These are phyloP conservation scores for Mythimna albipuncta DNA, from an alignment of 2,888 invertebrate genomes.

Conservation along the genomic window DNA sequence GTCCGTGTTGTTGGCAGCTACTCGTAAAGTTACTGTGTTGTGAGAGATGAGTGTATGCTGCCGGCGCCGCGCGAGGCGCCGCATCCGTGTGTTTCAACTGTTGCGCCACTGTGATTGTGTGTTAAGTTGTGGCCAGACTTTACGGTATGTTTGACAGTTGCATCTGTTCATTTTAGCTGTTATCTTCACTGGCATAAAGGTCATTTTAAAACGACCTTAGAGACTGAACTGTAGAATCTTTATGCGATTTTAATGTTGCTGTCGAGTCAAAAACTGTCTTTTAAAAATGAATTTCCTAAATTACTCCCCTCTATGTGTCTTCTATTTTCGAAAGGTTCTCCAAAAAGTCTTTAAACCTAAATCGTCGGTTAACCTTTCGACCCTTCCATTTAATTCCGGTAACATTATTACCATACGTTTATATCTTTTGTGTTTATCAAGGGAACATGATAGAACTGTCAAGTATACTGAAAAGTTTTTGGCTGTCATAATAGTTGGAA, in stretches of 20 bases:
- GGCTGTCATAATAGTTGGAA: slow-evolving; percentile 46
- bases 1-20: slow-evolving; percentile 56
- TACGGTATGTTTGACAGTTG: not conserved
- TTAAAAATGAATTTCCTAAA: not conserved
- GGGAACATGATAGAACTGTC: not conserved
- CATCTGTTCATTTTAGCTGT: not conserved
- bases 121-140: not conserved
- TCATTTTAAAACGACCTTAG: not conserved
- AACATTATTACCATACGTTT: not conserved
- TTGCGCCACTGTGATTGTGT: slow-evolving; percentile 33
- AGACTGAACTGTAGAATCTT: not conserved
- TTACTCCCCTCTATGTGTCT: not conserved
- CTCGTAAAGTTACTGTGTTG: slow-evolving; percentile 66
- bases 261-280: not conserved
- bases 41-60: slow-evolving; percentile 51
- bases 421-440: not conserved
- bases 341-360: not conserved
- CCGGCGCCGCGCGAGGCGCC: slow-evolving; percentile 16
- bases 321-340: not conserved
- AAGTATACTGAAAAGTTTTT: not conserved
- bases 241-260: not conserved
- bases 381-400: not conserved
- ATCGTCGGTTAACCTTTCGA: not conserved
- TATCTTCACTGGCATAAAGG: not conserved
- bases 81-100: slow-evolving; percentile 36